These are phyloP conservation scores for Gallinago undulata DNA, from an alignment of 2,113 vertebrate species.

Conservation along the genomic window DNA sequence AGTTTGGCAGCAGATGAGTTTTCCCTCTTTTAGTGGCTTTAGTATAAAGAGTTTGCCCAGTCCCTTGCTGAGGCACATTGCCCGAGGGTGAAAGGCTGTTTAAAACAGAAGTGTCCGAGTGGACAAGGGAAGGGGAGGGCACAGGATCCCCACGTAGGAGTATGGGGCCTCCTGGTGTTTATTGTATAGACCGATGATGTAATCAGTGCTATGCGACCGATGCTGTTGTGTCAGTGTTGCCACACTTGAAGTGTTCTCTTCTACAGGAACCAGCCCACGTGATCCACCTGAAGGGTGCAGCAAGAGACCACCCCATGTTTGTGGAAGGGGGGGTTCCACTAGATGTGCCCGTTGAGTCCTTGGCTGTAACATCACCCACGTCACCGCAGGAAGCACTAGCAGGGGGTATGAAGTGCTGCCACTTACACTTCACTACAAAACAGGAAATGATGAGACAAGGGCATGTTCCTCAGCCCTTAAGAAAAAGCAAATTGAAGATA, in stretches of 20 bases:
- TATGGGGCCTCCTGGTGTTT: no score
- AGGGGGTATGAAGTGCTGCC: conserved; percentile 69
- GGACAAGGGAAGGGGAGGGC: not conserved
- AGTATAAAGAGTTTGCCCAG: not conserved
- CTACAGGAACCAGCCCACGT: conserved; percentile 76
- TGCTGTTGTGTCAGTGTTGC: not conserved
- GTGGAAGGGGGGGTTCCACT: conserved; percentile 81
- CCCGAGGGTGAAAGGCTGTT: not conserved
- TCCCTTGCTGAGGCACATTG: not conserved
- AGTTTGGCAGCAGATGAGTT: not conserved
- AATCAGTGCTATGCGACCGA: rapidly evolving
- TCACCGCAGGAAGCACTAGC: not conserved
- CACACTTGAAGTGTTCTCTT: not conserved
- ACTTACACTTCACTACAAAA: not conserved
- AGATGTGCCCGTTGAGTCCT: conserved; percentile 78
- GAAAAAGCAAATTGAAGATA: not conserved
- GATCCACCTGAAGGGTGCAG: conserved; percentile 81
- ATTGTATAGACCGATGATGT: rapidly evolving
- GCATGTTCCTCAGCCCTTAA: not conserved
- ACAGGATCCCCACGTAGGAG: not conserved
- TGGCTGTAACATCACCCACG: conserved; percentile 47
- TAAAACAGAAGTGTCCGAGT: not conserved
- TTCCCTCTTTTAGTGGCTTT: not conserved
- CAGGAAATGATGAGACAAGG: not conserved
- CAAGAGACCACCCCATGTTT: conserved; percentile 78